Percentiles rank a stretch among this genome's conserved stretches.
Conservation (phyloP, 2,888 invertebrate genomes). For the Embidobia sp. region DNA sequence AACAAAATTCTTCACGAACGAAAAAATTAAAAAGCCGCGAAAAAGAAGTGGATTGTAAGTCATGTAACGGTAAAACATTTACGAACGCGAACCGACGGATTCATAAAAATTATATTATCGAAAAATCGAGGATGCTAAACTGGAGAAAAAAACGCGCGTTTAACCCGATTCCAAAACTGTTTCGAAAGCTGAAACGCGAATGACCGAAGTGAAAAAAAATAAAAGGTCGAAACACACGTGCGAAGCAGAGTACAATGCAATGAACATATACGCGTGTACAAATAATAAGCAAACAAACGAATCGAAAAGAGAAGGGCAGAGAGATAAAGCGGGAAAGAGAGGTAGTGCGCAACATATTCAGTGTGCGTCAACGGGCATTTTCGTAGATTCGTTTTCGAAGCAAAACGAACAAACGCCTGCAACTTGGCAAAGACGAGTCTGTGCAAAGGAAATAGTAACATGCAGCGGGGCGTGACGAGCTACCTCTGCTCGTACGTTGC, state of each 20-base stretch:
- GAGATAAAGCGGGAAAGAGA: not conserved
- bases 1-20: no score
- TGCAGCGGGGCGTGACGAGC: constrained; percentile 58
- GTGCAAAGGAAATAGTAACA: constrained; percentile 56
- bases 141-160: not conserved
- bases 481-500: constrained; percentile 43
- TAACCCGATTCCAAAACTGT: constrained; percentile 5
- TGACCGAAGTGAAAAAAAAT: not conserved
- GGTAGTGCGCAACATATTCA: no score
- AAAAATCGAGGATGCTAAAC: not conserved
- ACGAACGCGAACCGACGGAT: not conserved
- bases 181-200: not conserved
- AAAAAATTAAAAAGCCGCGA: not conserved
- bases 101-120: constrained; percentile 6
- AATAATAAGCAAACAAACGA: not conserved
- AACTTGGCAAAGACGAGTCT: constrained; percentile 53
- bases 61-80: constrained; percentile 2
- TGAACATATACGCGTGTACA: not conserved
- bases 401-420: constrained; percentile 42
- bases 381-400: constrained; percentile 45
- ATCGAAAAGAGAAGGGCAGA: not conserved
- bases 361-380: constrained; percentile 35
- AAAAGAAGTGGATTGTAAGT: not conserved
- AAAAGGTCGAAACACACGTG: not conserved
- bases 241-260: constrained; percentile 1